phyloP scores from a whole-genome alignment of 2,797 vertebrate species.

The Myotis daubentonii region DNA sequence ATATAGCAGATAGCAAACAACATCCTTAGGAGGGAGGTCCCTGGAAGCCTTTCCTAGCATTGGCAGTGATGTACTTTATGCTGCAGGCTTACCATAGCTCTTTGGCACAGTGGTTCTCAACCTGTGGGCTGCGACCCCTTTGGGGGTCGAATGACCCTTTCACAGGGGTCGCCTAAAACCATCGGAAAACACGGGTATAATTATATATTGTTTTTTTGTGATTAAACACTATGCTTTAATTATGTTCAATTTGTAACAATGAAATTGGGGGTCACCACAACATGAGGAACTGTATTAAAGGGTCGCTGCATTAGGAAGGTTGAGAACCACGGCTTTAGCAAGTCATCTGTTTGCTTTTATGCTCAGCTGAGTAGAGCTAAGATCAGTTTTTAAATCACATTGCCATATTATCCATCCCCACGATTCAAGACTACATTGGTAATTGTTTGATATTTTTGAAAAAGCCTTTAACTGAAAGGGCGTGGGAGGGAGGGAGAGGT shows the following conservation, averaged over 20 bases:
- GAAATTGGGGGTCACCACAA: too few relatives aligned
- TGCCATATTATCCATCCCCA: slow-evolving; percentile 83
- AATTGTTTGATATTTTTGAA: slow-evolving; percentile 84
- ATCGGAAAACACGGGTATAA: too few relatives aligned
- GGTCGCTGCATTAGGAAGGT: too few relatives aligned
- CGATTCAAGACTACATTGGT: slow-evolving; percentile 81
- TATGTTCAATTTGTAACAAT: too few relatives aligned
- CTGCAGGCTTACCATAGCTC: slow-evolving; percentile 71
- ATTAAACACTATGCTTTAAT: too few relatives aligned
- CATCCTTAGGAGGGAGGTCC: slow-evolving; percentile 40
- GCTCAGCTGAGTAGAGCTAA: slow-evolving; percentile 77
- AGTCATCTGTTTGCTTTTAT: slow-evolving; percentile 83
- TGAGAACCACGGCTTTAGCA: slow-evolving; percentile 52
- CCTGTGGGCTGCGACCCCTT: too few relatives aligned
- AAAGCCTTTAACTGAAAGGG: too few relatives aligned
- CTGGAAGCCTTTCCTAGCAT: slow-evolving; percentile 75
- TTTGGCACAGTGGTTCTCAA: slow-evolving; percentile 46
- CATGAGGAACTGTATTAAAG: too few relatives aligned
- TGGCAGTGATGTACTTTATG: slow-evolving; percentile 75
- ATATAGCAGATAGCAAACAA: slow-evolving; percentile 66
- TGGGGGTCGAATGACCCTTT: too few relatives aligned
- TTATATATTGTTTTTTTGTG: too few relatives aligned
- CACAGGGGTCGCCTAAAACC: too few relatives aligned
- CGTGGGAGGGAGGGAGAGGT: neutral
- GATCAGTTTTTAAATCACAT: slow-evolving; percentile 86